phyloP scores from a whole-genome alignment of 2,113 vertebrate species.

The Panurus biarmicus region DNA sequence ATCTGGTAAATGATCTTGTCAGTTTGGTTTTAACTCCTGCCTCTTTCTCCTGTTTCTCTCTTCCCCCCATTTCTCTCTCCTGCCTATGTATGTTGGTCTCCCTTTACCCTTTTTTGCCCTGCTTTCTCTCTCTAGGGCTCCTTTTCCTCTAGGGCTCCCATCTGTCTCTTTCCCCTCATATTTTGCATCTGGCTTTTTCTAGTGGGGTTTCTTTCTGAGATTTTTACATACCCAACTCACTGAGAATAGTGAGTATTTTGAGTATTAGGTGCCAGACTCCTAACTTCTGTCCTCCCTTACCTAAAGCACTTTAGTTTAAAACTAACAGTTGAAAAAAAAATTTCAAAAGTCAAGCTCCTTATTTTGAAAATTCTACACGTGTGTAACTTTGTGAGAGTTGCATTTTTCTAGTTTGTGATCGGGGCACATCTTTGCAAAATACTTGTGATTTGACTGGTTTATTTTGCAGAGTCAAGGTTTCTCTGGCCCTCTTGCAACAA shows the following conservation, averaged over 20 bases:
- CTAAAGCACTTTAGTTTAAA: background rate
- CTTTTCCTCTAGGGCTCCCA: background rate
- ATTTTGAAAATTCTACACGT: background rate
- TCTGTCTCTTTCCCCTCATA: background rate
- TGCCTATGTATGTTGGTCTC: background rate
- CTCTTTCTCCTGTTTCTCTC: background rate
- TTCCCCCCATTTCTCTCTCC: background rate
- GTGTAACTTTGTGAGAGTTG: background rate
- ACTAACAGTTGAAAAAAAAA: background rate
- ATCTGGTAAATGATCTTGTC: background rate
- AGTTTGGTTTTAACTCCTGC: background rate
- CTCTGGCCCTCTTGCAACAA: background rate
- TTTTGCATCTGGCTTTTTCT: background rate
- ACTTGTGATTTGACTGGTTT: rapidly evolving
- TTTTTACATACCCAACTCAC: background rate
- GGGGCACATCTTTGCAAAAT: background rate
- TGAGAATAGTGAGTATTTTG: background rate
- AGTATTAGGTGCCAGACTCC: background rate
- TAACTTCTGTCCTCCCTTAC: background rate
- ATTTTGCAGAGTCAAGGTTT: background rate
- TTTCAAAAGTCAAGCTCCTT: background rate
- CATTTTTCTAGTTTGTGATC: background rate
- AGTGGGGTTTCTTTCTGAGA: background rate
- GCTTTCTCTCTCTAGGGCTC: background rate
- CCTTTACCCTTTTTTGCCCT: background rate